Evolutionary conservation across 2,888 invertebrate genomes (phyloP).

Genomic region (Clitarchus hookeri): DNA sequence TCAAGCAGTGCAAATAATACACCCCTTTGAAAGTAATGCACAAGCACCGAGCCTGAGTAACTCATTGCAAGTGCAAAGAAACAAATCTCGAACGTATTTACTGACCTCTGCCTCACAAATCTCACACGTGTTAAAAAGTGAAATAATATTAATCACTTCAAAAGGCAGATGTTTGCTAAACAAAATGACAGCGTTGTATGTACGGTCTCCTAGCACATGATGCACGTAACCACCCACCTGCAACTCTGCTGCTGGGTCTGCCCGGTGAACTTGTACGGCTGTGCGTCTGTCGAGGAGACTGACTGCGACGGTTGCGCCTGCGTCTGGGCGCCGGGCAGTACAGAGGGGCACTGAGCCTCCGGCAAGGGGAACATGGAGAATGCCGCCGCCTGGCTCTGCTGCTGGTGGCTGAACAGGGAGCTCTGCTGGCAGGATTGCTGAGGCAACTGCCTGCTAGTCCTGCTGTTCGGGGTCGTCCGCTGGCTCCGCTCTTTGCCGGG

Average conservation of each 20-base stretch:
- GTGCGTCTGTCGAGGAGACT: background rate
- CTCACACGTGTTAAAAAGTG: no score
- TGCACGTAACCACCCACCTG: constrained; percentile 37
- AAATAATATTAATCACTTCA: no score
- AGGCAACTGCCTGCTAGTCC: background rate
- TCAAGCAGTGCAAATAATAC: no score
- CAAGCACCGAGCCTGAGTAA: no score
- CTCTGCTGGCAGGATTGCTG: background rate
- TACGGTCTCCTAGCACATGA: no score
- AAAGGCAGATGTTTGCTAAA: no score
- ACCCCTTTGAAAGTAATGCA: no score
- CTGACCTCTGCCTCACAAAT: no score
- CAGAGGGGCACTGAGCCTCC: background rate
- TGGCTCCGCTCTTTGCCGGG: background rate
- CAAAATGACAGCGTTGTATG: no score
- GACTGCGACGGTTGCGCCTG: background rate
- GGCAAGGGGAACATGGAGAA: background rate
- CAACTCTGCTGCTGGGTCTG: constrained; percentile 45
- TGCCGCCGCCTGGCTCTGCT: background rate
- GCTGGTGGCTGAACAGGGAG: background rate
- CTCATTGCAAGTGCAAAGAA: no score
- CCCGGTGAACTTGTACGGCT: background rate
- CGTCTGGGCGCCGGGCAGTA: background rate
- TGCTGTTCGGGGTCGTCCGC: background rate
- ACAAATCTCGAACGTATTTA: no score